Conservation (phyloP, 2,113 vertebrate genomes). For the Pollachius pollachius region DNA sequence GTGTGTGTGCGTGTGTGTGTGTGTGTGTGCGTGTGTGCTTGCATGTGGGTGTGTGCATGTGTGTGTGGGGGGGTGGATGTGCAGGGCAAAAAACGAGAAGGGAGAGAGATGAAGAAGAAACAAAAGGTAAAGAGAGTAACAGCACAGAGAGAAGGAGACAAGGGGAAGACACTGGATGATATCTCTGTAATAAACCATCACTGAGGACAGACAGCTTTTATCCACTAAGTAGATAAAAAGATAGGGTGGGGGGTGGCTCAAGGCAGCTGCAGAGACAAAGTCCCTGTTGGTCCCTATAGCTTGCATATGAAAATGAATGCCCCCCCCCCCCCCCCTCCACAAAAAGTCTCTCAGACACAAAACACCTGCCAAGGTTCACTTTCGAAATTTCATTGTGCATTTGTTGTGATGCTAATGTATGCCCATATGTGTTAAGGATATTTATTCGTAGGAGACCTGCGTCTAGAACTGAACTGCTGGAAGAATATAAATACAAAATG, state of each 20-base stretch:
- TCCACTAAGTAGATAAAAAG: conserved; percentile 28
- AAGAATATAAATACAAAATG: not conserved
- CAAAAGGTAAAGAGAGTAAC: not conserved
- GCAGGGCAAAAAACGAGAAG: not conserved
- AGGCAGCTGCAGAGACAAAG: conserved; percentile 37
- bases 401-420: no score
- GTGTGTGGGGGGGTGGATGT: not conserved
- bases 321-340: not conserved
- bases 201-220: conserved; percentile 52
- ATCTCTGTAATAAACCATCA: conserved; percentile 56
- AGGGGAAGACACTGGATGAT: not conserved
- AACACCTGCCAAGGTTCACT: not conserved
- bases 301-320: conserved; percentile 21
- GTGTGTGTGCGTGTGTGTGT: no score
- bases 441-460: no score
- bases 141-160: not conserved
- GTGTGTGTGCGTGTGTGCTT: no score
- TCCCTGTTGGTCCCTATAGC: conserved; percentile 22
- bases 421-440: no score
- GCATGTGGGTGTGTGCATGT: not conserved
- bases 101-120: not conserved
- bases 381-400: no score
- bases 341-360: not conserved
- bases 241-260: conserved; percentile 31
- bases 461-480: no score